phyloP scores from a whole-genome alignment of 2,113 vertebrate species.

The Cephalophus harveyi region DNA sequence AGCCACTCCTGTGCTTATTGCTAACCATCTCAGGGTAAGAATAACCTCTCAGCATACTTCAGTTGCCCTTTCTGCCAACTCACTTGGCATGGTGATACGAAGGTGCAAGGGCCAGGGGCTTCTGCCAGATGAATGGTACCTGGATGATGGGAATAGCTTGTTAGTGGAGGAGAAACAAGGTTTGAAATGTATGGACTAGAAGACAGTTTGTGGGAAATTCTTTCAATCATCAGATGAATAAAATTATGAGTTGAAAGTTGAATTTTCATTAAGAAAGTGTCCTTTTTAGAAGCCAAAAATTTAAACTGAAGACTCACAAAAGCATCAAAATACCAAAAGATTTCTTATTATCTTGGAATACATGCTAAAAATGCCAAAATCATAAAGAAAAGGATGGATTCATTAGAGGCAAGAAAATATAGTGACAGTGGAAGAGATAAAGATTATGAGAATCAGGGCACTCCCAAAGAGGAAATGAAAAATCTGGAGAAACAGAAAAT shows the following conservation, averaged over 20 bases:
- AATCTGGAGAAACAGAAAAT: not conserved
- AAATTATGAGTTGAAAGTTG: not conserved
- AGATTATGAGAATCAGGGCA: not conserved
- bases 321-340: not conserved
- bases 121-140: not conserved
- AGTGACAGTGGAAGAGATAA: not conserved
- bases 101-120: not conserved
- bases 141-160: not conserved
- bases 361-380: not conserved
- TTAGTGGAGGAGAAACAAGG: not conserved
- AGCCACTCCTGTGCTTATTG: not conserved
- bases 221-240: not conserved
- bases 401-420: not conserved
- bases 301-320: slow-evolving; percentile 3
- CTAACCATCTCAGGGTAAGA: not conserved
- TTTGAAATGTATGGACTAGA: not conserved
- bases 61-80: not conserved
- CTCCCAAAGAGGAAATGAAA: not conserved
- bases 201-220: slow-evolving; percentile 4
- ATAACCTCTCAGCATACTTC: not conserved
- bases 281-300: not conserved
- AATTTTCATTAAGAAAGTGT: not conserved
- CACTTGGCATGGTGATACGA: not conserved
- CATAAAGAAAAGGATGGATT: slow-evolving; percentile 7
- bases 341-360: not conserved